Base-by-base conservation (phyloP, 2,888 invertebrate species). In the Argyra leucocephala region DNA sequence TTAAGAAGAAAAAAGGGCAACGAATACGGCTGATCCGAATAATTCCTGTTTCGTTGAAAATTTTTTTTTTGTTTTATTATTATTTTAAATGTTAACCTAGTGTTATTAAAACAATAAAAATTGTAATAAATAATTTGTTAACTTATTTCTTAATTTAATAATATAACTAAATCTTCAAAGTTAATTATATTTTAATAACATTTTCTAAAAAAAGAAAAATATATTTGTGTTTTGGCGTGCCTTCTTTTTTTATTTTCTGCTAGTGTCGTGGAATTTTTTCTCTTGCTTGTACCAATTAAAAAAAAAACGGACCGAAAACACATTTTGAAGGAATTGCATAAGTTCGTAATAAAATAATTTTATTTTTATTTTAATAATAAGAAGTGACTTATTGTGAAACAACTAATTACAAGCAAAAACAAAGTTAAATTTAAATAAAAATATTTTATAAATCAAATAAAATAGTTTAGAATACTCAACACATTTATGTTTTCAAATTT, bases 401-500 rank as follows among this genome's bases (percentile, higher is more conserved):
- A 10, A 4, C 3, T 6, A 31, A 10, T 31, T 31, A 31, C 31
- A 31, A 31, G 10, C 7, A 31, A 6, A 31, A 31, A 31, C 10
- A 31, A 31, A 2, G 12, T 6, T 1, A 31, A 31, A 31, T 31
- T 7, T 31, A 10, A 31, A 4, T 10, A 2, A 31, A 31, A 31
- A 31, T 31, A 31, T 31, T 31, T 31, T 26, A 26, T 10, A 31
- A 31, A 31, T 31, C 48, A 18, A 48, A 18, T 18, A 48, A 48
- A 48, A 48, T 48, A n/a, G 12, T 48, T 48, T 5, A 48, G 48
- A 48, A 48, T 48, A 18, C 48, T 18, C 48, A 48, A 48, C 48
- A 48, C 48, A 63, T 78, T 77, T 74, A 78, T 78, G 78, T 78
- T 76, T 70, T 71, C 75, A 72, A 76, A 72, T 71, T 68, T 78